phyloP scores from a whole-genome alignment of 2,113 vertebrate species.

The Seriola aureovittata region DNA sequence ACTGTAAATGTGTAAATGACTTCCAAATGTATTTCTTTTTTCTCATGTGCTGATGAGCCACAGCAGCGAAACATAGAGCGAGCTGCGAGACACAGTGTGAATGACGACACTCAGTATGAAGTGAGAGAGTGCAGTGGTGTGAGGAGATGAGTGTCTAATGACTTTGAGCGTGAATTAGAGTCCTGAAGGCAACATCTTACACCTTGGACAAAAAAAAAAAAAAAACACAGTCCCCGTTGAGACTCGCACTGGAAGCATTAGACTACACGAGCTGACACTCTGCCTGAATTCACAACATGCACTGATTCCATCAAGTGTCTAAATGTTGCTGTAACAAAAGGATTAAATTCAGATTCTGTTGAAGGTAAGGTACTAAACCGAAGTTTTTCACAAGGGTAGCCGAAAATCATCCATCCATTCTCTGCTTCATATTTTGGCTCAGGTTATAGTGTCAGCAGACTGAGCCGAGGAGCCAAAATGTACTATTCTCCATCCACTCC shows the following conservation, averaged over 20 bases:
- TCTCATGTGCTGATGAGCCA: no score
- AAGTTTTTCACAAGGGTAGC: neutral
- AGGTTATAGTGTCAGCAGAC: no score
- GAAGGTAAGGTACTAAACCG: neutral
- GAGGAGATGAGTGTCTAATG: slow-evolving; percentile 7
- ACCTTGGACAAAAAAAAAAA: neutral
- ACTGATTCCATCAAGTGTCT: slow-evolving; percentile 9
- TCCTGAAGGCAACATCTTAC: neutral
- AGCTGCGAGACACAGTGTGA: neutral
- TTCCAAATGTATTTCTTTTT: no score
- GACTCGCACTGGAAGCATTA: slow-evolving; percentile 1
- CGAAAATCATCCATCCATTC: neutral
- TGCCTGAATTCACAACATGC: neutral
- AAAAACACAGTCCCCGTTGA: neutral
- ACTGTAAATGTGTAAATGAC: no score
- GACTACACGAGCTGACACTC: neutral
- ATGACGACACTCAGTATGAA: neutral
- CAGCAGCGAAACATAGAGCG: neutral
- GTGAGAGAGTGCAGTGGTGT: neutral
- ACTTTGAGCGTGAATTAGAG: neutral
- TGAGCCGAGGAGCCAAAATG: no score
- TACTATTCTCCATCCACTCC: no score
- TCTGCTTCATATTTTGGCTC: neutral
- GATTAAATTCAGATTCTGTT: neutral
- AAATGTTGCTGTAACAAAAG: slow-evolving; percentile 14